These are phyloP conservation scores for Pemphredon lugubris DNA, from an alignment of 2,888 invertebrate species.

Conservation along the genomic window DNA sequence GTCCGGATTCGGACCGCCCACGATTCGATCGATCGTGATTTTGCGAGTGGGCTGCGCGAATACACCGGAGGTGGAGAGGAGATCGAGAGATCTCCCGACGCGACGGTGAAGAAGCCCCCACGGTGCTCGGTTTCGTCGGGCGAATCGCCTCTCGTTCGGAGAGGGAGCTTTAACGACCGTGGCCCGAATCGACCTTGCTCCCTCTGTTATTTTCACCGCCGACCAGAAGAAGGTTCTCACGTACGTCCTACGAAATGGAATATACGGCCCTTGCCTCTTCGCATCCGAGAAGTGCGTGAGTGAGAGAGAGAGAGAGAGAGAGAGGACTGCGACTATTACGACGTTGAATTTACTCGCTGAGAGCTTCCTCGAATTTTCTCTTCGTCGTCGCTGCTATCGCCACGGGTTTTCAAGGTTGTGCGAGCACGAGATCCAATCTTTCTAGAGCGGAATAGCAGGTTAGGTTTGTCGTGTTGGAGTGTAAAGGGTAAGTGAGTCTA, in stretches of 20 bases:
- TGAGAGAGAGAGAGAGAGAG: too few relatives aligned
- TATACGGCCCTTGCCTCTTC: background rate
- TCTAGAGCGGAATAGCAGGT: constrained; percentile 7
- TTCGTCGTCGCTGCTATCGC: background rate
- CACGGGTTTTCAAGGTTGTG: constrained; percentile 28
- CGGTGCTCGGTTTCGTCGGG: constrained; percentile 3
- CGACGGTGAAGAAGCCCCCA: constrained; percentile 12
- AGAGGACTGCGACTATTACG: background rate
- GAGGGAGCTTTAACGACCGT: constrained; percentile 57
- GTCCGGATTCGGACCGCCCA: constrained; percentile 60
- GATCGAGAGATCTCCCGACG: constrained; percentile 43
- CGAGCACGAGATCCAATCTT: constrained; percentile 34
- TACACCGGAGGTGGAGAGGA: constrained; percentile 8
- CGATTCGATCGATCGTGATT: constrained; percentile 65
- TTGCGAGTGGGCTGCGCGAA: constrained; percentile 33
- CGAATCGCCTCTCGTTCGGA: constrained; percentile 13
- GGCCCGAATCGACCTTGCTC: constrained; percentile 51
- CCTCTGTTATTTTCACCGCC: constrained; percentile 45
- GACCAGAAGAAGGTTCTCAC: constrained; percentile 29
- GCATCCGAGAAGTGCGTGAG: too few relatives aligned
- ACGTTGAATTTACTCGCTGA: background rate
- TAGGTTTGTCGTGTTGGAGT: constrained; percentile 21
- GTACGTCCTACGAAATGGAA: constrained; percentile 7
- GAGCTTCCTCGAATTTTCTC: constrained; percentile 14
- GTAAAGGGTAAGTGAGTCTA: constrained; percentile 14